Conservation (phyloP, 2,888 invertebrate genomes). For the Watsonalla cultraria region DNA sequence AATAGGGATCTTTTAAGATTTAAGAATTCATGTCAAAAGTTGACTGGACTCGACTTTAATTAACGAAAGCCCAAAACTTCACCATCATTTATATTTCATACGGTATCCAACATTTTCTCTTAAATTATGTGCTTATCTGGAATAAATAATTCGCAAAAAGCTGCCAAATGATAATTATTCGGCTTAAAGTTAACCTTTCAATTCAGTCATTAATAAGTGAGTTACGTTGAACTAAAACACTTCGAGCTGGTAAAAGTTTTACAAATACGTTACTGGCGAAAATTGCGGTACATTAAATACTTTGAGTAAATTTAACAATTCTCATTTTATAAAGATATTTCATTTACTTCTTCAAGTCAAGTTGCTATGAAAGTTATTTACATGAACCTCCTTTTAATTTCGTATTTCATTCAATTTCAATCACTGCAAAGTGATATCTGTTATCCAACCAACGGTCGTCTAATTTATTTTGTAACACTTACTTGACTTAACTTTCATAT, state of each 20-base stretch:
- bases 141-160: background rate
- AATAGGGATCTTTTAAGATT: too few relatives aligned
- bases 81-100: too few relatives aligned
- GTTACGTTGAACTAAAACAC: background rate
- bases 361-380: constrained; percentile 24
- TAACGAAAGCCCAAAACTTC: too few relatives aligned
- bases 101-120: too few relatives aligned
- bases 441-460: too few relatives aligned
- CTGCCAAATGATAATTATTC: too few relatives aligned
- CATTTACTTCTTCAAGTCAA: constrained; percentile 15
- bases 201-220: background rate
- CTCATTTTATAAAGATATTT: constrained; percentile 5
- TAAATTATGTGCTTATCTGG: background rate
- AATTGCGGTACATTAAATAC: background rate
- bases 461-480: too few relatives aligned
- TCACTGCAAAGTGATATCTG: background rate
- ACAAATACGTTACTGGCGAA: background rate
- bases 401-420: background rate
- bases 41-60: too few relatives aligned
- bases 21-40: too few relatives aligned
- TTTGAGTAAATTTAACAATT: background rate
- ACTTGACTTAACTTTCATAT: too few relatives aligned
- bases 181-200: too few relatives aligned
- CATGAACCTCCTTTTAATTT: constrained; percentile 28
- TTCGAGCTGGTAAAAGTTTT: background rate